Evolutionary conservation across 2,797 vertebrate species (phyloP).

Genomic region (Crenuchus spilurus): DNA sequence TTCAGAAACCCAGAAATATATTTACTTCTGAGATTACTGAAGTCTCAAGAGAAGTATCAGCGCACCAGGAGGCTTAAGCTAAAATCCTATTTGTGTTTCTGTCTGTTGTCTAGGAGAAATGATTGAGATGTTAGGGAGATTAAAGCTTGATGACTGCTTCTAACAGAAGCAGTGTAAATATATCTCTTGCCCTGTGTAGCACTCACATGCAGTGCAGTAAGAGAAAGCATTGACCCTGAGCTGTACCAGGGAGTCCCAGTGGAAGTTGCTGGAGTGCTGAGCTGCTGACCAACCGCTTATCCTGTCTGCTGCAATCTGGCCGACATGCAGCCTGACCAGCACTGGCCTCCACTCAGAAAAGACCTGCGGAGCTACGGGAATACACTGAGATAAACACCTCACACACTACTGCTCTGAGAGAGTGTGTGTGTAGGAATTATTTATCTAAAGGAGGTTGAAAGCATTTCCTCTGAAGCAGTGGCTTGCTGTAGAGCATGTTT

Average conservation of each 20-base stretch:
- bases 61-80: no score
- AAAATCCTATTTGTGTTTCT: no score
- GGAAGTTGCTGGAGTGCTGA: slow-evolving; percentile 35
- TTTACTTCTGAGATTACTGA: no score
- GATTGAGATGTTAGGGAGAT: no score
- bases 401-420: slow-evolving; percentile 9
- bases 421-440: slow-evolving; percentile 16
- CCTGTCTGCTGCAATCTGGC: slow-evolving; percentile 46
- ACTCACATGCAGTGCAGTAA: background rate
- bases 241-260: slow-evolving; percentile 29
- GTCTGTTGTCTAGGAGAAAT: no score
- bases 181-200: background rate
- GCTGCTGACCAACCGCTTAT: slow-evolving; percentile 52
- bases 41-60: no score
- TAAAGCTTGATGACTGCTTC: no score
- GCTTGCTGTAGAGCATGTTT: background rate
- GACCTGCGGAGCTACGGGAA: slow-evolving; percentile 31
- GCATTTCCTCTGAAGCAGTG: slow-evolving; percentile 4
- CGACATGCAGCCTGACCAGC: slow-evolving; percentile 33
- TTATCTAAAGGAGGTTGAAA: slow-evolving; percentile 34
- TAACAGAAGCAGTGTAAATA: background rate
- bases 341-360: slow-evolving; percentile 43
- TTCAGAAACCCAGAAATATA: no score
- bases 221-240: slow-evolving; percentile 27
- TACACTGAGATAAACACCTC: slow-evolving; percentile 36